Percentiles rank a stretch among this genome's conserved stretches.
These are phyloP conservation scores for Anhinga anhinga DNA, from an alignment of 2,113 vertebrate genomes.

Conservation along the genomic window DNA sequence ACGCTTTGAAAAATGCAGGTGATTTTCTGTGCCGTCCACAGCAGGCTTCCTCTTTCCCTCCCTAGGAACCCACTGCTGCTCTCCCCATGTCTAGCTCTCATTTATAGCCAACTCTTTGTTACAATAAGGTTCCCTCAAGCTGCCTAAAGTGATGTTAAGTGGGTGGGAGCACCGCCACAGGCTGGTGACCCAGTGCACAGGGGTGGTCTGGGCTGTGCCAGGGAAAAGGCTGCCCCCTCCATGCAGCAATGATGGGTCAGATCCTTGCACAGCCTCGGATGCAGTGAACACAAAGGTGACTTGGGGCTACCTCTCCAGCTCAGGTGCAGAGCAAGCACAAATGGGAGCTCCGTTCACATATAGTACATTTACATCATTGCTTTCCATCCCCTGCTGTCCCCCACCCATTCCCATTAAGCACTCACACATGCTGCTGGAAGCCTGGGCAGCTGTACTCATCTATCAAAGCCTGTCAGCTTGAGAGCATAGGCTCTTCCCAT, in stretches of 20 bases:
- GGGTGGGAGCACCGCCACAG: neutral
- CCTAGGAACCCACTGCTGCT: neutral
- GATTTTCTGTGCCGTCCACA: neutral
- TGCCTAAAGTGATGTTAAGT: neutral
- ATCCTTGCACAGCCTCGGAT: neutral
- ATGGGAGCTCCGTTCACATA: rapidly evolving
- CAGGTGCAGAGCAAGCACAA: neutral
- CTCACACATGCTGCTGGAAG: slow-evolving; percentile 26
- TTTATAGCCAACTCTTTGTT: neutral
- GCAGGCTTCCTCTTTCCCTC: neutral
- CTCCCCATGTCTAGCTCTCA: neutral
- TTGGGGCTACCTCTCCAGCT: neutral
- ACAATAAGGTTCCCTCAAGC: neutral
- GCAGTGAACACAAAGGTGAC: neutral
- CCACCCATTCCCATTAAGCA: neutral
- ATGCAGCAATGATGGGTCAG: neutral
- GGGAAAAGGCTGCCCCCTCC: neutral
- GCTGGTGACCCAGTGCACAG: neutral
- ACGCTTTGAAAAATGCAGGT: neutral
- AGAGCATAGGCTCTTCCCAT: slow-evolving; percentile 40
- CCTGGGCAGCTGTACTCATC: slow-evolving; percentile 49
- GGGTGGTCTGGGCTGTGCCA: neutral
- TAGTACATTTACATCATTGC: neutral
- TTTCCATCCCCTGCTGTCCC: neutral
- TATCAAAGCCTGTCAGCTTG: slow-evolving; percentile 52